Evolutionary conservation across 1,140 invertebrate species (phyloP).

Genomic region (Philotrypesis tridentata): DNA sequence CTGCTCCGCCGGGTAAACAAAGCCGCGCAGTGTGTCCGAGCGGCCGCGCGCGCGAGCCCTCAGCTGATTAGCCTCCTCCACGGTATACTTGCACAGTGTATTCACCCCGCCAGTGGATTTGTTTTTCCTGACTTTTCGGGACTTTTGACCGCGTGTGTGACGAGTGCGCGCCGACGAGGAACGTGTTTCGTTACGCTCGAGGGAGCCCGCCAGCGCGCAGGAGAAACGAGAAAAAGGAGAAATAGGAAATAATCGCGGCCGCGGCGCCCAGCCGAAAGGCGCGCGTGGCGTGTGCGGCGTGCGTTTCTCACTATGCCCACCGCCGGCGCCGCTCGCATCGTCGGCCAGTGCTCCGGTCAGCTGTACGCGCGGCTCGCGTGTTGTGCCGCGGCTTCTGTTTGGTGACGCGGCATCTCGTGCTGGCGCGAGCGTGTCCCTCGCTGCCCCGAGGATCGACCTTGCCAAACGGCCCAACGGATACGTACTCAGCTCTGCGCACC

Average conservation of each 20-base stretch:
- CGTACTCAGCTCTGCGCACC: not conserved
- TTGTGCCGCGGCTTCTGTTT: not conserved
- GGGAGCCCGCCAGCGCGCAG: not conserved
- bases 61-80: slow-evolving; percentile 25
- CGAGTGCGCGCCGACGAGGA: not conserved
- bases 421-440: not conserved
- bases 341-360: not conserved
- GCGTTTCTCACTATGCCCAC: too few species aligned
- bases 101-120: not conserved
- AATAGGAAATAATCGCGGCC: not conserved
- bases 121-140: not conserved
- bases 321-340: too few species aligned
- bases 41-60: not conserved
- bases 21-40: not conserved
- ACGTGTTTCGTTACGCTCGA: slow-evolving; percentile 7
- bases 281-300: not conserved
- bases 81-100: not conserved
- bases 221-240: not conserved
- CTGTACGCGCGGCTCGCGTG: slow-evolving; percentile 4
- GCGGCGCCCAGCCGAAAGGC: not conserved
- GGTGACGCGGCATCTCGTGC: not conserved
- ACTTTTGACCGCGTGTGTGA: not conserved
- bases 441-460: not conserved
- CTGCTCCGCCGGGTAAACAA: slow-evolving; percentile 40
- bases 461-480: not conserved